Percentiles rank a stretch among this genome's conserved stretches.
These are phyloP conservation scores for Euschistus heros DNA, from an alignment of 1,140 invertebrate genomes.

Conservation along the genomic window DNA sequence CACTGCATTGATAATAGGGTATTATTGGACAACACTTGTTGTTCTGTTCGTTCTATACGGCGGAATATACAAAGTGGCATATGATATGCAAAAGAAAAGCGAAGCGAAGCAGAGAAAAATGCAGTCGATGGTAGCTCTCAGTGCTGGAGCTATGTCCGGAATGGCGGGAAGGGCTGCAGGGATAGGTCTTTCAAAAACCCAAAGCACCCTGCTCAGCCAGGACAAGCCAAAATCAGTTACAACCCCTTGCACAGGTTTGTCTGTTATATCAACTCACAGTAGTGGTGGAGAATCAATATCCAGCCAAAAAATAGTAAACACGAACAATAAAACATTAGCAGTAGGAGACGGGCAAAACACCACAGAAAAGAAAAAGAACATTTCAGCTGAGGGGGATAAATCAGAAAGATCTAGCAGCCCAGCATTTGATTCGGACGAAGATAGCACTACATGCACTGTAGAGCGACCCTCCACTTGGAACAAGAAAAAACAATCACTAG, in stretches of 20 bases:
- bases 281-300: conserved; percentile 43
- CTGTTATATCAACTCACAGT: conserved; percentile 25
- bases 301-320: conserved; percentile 42
- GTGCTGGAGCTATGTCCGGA: conserved; percentile 74
- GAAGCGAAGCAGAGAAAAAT: conserved; percentile 89
- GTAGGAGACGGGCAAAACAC: conserved; percentile 22
- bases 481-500: conserved; percentile 34
- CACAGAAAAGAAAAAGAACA: conserved; percentile 24
- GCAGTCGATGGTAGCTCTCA: conserved; percentile 84
- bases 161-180: conserved; percentile 80
- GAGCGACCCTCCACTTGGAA: conserved; percentile 28
- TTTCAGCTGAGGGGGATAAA: conserved; percentile 43
- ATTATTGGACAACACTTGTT: conserved; percentile 93
- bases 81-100: conserved; percentile 95
- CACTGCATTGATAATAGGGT: conserved; percentile 92
- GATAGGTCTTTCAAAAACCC: conserved; percentile 68
- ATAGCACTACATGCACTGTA: conserved; percentile 43
- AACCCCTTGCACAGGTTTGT: conserved; percentile 26
- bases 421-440: conserved; percentile 91
- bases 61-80: conserved; percentile 96
- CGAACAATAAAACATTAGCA: conserved; percentile 37
- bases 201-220: conserved; percentile 55
- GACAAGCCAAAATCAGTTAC: conserved; percentile 48
- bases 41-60: conserved; percentile 90
- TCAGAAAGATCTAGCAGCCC: conserved; percentile 89